These are phyloP conservation scores for Protodeltote pygarga DNA, from an alignment of 2,888 invertebrate genomes.

Conservation along the genomic window DNA sequence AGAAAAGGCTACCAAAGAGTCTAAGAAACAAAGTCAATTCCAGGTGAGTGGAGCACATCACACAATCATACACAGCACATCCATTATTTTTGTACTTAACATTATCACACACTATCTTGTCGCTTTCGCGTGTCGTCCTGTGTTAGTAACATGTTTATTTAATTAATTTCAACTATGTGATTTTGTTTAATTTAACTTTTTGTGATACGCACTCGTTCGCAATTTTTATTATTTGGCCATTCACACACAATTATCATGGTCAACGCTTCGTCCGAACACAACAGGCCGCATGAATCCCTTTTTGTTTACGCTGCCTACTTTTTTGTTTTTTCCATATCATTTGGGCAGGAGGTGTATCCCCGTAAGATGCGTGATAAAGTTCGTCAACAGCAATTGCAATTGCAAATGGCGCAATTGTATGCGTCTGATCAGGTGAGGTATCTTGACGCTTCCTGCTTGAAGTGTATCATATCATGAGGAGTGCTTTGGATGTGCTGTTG, in stretches of 20 bases:
- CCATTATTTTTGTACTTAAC: slow-evolving; percentile 72
- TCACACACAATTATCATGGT: slow-evolving; percentile 55
- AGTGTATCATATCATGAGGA: slow-evolving; percentile 68
- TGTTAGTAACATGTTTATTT: slow-evolving; percentile 70
- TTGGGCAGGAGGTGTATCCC: slow-evolving; percentile 92
- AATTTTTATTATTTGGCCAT: slow-evolving; percentile 61
- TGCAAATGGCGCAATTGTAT: slow-evolving; percentile 87
- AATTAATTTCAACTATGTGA: slow-evolving; percentile 60
- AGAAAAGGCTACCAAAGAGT: slow-evolving; percentile 86
- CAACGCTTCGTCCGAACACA: slow-evolving; percentile 72
- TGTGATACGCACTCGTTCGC: slow-evolving; percentile 60
- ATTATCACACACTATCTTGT: slow-evolving; percentile 52
- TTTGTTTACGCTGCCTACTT: slow-evolving; percentile 86
- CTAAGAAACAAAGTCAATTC: slow-evolving; percentile 89
- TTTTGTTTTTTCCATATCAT: slow-evolving; percentile 86
- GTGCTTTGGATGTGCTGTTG: slow-evolving; percentile 86
- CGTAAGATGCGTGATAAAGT: slow-evolving; percentile 94
- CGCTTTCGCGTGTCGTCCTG: slow-evolving; percentile 77
- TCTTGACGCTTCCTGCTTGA: slow-evolving; percentile 82
- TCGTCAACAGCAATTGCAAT: slow-evolving; percentile 89
- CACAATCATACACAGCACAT: slow-evolving; percentile 75
- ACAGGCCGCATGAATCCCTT: slow-evolving; percentile 81
- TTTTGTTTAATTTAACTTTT: slow-evolving; percentile 64
- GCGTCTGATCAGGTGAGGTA: slow-evolving; percentile 86
- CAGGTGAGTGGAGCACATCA: slow-evolving; percentile 82